These are phyloP conservation scores for Pedionomus torquatus DNA, from an alignment of 2,113 vertebrate genomes.

Conservation along the genomic window DNA sequence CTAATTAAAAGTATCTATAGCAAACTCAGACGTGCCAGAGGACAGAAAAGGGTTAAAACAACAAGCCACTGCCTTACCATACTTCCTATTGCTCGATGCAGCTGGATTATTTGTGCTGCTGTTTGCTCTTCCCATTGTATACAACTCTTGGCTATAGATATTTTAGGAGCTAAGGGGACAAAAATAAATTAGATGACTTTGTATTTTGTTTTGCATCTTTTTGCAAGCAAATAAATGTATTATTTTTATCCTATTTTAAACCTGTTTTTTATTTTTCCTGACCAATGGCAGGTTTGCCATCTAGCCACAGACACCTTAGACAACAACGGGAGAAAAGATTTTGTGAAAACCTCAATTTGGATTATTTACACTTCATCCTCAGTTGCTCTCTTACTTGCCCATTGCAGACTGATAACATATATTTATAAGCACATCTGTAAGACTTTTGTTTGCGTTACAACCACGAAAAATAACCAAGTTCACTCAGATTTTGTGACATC, in stretches of 20 bases:
- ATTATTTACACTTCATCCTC: neutral
- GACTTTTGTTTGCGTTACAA: neutral
- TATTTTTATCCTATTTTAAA: too few species aligned
- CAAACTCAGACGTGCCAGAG: neutral
- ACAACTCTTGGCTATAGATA: slow-evolving; percentile 81
- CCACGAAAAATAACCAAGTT: neutral
- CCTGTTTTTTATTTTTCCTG: neutral
- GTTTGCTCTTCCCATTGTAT: slow-evolving; percentile 94
- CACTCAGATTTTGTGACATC: neutral
- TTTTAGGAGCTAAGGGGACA: slow-evolving; percentile 85
- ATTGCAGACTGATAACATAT: neutral
- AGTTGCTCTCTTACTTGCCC: neutral
- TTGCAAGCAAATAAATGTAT: neutral
- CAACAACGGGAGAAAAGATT: neutral
- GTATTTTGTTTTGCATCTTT: neutral
- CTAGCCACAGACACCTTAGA: neutral
- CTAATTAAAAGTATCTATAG: neutral
- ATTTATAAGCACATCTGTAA: neutral
- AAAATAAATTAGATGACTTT: neutral
- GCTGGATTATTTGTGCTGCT: slow-evolving; percentile 79
- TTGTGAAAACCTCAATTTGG: neutral
- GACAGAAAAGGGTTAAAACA: neutral
- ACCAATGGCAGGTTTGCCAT: neutral
- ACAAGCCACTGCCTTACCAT: slow-evolving; percentile 74
- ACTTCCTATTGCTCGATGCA: slow-evolving; percentile 86